Percentiles rank a stretch among this genome's conserved stretches.
phyloP scores from a whole-genome alignment of 1,140 invertebrate species.

The Drosophila pseudoobscura region DNA sequence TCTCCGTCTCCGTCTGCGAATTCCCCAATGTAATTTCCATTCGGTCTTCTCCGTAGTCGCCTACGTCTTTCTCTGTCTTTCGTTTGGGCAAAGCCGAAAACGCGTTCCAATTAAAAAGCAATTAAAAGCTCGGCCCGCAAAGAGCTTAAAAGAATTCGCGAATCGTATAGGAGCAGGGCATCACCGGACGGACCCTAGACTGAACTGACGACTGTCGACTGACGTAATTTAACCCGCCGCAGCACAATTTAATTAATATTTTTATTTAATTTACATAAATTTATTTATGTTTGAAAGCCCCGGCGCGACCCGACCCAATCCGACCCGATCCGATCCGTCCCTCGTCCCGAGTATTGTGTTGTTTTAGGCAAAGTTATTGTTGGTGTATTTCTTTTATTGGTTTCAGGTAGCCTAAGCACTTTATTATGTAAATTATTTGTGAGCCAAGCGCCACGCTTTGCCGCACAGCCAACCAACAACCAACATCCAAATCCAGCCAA shows the following conservation, averaged over 20 bases:
- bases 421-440: constrained; percentile 75
- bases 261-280: constrained; percentile 80
- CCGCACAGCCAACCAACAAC: constrained; percentile 50
- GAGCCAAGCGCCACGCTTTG: constrained; percentile 73
- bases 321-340: no score
- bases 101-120: constrained; percentile 74
- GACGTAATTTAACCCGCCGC: constrained; percentile 52
- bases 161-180: background rate
- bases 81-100: constrained; percentile 22
- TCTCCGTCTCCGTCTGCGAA: constrained; percentile 3
- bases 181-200: background rate
- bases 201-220: constrained; percentile 8
- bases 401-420: constrained; percentile 80
- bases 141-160: constrained; percentile 57
- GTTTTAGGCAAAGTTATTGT: constrained; percentile 42
- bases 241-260: constrained; percentile 74
- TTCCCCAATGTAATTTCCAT: constrained; percentile 57
- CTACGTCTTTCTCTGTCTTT: background rate
- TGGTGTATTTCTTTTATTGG: constrained; percentile 62
- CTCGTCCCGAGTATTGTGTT: constrained; percentile 23
- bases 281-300: constrained; percentile 75
- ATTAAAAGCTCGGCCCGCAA: constrained; percentile 59
- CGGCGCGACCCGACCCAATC: constrained; percentile 9
- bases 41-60: background rate
- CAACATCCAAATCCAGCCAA: constrained; percentile 15